A percentile compares a stretch with the other conserved stretches of the same genome.
These are phyloP conservation scores for Diadegma fenestrale DNA, from an alignment of 2,888 invertebrate species.

Conservation along the genomic window DNA sequence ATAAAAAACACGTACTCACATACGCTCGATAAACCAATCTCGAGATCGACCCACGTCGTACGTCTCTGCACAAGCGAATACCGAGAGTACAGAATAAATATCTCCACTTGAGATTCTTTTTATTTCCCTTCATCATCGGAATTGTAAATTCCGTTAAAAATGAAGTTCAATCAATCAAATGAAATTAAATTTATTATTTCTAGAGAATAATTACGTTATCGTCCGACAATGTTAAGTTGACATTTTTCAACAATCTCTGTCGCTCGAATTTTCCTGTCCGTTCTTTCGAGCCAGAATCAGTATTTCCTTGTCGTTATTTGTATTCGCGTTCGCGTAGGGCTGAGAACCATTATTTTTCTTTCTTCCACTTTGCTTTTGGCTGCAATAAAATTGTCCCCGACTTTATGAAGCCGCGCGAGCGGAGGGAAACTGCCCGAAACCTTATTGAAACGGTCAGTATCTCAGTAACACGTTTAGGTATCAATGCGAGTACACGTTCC, in stretches of 20 bases:
- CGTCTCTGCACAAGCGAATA: background rate
- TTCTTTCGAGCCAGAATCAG: too few species aligned
- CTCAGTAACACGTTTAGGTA: background rate
- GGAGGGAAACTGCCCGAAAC: background rate
- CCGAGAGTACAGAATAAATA: background rate
- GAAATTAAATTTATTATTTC: too few species aligned
- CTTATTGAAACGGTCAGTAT: too few species aligned
- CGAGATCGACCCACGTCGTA: background rate
- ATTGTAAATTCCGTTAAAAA: too few species aligned
- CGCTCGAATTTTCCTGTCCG: background rate
- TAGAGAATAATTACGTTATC: too few species aligned
- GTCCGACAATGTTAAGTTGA: too few species aligned
- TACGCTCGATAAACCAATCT: conserved; percentile 14
- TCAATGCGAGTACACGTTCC: background rate
- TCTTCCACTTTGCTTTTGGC: background rate
- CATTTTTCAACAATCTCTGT: too few species aligned
- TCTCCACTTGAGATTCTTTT: background rate
- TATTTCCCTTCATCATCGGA: background rate
- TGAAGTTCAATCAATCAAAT: too few species aligned
- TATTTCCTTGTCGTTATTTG: background rate
- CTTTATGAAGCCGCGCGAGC: too few species aligned
- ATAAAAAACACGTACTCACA: conserved; percentile 7
- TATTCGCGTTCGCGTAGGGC: background rate
- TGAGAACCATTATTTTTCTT: background rate
- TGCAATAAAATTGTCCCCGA: background rate